These are phyloP conservation scores for Monomorium pharaonis DNA, from an alignment of 1,140 invertebrate genomes.

Conservation along the genomic window DNA sequence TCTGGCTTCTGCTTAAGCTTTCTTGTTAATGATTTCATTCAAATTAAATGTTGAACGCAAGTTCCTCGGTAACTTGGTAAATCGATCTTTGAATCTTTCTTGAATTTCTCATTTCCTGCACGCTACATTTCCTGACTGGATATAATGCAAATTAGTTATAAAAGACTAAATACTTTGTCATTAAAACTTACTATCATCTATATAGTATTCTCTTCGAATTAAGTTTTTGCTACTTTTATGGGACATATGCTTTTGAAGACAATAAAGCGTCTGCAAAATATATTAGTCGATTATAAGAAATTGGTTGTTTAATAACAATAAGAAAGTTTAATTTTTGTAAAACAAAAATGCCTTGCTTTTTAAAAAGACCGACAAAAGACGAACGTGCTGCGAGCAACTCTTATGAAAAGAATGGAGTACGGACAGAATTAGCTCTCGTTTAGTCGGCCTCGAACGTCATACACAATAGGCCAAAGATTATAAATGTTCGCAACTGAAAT, in stretches of 20 bases:
- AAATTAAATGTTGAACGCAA: slow-evolving; percentile 39
- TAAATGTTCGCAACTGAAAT: not conserved
- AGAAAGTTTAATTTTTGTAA: not conserved
- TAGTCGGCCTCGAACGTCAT: not conserved
- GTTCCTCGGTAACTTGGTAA: slow-evolving; percentile 23
- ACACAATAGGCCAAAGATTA: slow-evolving; percentile 15
- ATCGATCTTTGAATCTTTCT: slow-evolving; percentile 30
- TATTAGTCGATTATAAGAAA: not conserved
- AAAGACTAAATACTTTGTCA: slow-evolving; percentile 21
- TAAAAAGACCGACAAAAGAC: not conserved
- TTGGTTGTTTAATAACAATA: not conserved
- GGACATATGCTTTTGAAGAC: not conserved
- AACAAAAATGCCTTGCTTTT: not conserved
- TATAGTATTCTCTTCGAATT: not conserved
- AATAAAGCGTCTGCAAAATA: not conserved
- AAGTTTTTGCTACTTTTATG: not conserved
- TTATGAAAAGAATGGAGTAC: not conserved
- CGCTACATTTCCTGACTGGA: slow-evolving; percentile 26
- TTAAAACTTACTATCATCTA: not conserved
- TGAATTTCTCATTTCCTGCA: slow-evolving; percentile 1
- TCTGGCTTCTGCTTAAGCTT: slow-evolving; percentile 3
- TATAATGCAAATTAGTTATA: slow-evolving; percentile 30
- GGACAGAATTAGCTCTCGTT: slow-evolving; percentile 8
- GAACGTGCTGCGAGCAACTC: not conserved
- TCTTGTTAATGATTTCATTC: slow-evolving; percentile 47